A percentile compares a stretch with the other conserved stretches of the same genome.
phyloP scores from a whole-genome alignment of 2,888 invertebrate genomes.

The Morinoia aosen region DNA sequence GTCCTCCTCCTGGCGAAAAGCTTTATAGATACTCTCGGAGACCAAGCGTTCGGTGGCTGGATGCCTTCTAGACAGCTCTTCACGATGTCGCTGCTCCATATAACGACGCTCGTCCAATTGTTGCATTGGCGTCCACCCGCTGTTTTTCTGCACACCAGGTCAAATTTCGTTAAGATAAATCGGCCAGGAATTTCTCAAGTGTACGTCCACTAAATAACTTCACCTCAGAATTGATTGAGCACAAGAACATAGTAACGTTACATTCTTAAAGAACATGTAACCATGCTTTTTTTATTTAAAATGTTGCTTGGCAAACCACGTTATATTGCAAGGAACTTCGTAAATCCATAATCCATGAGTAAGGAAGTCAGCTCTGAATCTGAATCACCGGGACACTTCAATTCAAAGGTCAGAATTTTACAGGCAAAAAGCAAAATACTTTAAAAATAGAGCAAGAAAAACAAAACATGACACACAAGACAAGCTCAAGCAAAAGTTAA shows the following conservation, averaged over 20 bases:
- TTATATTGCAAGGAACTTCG: not conserved
- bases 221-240: not conserved
- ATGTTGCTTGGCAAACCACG: not conserved
- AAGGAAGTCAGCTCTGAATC: not conserved
- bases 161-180: not conserved
- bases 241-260: not conserved
- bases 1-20: conserved; percentile 59
- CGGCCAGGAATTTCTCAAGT: not conserved
- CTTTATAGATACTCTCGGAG: conserved; percentile 65
- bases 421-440: not conserved
- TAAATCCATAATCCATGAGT: not conserved
- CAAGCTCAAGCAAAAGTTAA: not conserved
- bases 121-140: conserved; percentile 16
- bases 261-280: not conserved
- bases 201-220: not conserved
- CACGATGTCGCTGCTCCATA: conserved; percentile 60
- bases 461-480: not conserved
- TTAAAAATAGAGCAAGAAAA: not conserved
- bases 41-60: conserved; percentile 63
- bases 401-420: not conserved
- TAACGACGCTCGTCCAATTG: conserved; percentile 57
- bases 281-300: not conserved
- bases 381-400: not conserved
- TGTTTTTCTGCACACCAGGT: conserved; percentile 28
- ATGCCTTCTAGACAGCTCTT: conserved; percentile 56